Conservation (phyloP, 2,888 invertebrate species). For the Eilema griseolum region DNA sequence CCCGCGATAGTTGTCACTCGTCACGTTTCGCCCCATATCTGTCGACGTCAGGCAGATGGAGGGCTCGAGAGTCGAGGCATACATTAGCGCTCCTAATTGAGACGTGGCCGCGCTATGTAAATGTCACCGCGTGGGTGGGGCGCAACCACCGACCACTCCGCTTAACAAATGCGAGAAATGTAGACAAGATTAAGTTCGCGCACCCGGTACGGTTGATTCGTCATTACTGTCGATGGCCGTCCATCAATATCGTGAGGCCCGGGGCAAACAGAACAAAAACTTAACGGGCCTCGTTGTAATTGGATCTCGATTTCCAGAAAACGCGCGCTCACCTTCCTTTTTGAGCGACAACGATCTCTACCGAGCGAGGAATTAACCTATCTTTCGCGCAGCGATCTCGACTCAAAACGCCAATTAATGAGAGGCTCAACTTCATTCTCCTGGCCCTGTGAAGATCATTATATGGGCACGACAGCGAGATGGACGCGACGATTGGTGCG, state of each 20-base stretch:
- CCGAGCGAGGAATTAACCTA: constrained; percentile 86
- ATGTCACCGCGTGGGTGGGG: constrained; percentile 86
- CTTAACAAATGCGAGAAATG: constrained; percentile 73
- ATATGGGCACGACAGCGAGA: constrained; percentile 87
- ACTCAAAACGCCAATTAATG: constrained; percentile 87
- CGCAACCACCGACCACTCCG: constrained; percentile 56
- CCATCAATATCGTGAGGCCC: constrained; percentile 80
- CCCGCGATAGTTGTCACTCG: constrained; percentile 83
- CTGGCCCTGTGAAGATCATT: constrained; percentile 87
- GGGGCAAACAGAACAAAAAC: constrained; percentile 84
- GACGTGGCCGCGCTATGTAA: constrained; percentile 86
- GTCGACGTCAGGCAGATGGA: constrained; percentile 83
- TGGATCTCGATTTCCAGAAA: constrained; percentile 87
- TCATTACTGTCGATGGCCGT: constrained; percentile 69
- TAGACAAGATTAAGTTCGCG: constrained; percentile 61
- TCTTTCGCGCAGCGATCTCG: constrained; percentile 86
- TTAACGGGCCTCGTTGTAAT: constrained; percentile 85
- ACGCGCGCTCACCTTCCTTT: constrained; percentile 85
- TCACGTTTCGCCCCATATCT: constrained; percentile 84
- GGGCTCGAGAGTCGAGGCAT: constrained; percentile 83
- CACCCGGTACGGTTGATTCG: constrained; percentile 60
- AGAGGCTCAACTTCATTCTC: constrained; percentile 87
- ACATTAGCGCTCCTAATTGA: constrained; percentile 87
- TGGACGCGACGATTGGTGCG: constrained; percentile 85
- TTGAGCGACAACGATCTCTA: constrained; percentile 85